Conservation (phyloP, 2,797 vertebrate genomes). For the Tapirus indicus region DNA sequence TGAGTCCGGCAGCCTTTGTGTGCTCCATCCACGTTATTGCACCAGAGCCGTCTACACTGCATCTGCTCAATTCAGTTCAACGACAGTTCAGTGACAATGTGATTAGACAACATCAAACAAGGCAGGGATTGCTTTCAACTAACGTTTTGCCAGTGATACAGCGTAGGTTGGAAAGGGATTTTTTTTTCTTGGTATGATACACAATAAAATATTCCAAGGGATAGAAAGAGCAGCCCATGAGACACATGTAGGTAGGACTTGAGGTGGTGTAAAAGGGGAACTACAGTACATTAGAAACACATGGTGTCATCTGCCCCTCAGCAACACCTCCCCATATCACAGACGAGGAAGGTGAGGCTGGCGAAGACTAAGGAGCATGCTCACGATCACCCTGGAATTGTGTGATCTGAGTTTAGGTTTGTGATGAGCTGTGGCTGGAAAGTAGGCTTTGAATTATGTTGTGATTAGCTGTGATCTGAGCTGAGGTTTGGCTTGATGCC, state of each 20-base stretch:
- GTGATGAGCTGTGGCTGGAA: not conserved
- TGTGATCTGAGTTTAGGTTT: not conserved
- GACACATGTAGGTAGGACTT: not conserved
- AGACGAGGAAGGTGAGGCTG: not conserved
- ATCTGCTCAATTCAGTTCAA: constrained; percentile 88
- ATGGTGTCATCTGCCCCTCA: not conserved
- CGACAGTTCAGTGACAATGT: not conserved
- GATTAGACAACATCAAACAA: not conserved
- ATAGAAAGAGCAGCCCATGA: not conserved
- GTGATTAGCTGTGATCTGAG: not conserved
- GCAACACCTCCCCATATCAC: not conserved
- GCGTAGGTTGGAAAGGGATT: not conserved
- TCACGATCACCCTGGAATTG: not conserved
- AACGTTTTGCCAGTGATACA: accelerated
- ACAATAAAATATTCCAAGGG: not conserved
- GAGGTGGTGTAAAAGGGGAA: not conserved
- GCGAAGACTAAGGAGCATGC: no score
- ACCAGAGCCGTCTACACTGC: constrained; percentile 98
- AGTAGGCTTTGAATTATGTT: not conserved
- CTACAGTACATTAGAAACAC: accelerated
- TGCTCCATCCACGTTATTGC: constrained; percentile 95
- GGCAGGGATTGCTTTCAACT: not conserved
- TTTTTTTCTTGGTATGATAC: not conserved
- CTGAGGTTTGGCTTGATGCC: not conserved
- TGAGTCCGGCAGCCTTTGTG: constrained; percentile 98